Evolutionary conservation across 2,113 vertebrate genomes (phyloP).

Genomic region (Callipepla californica): DNA sequence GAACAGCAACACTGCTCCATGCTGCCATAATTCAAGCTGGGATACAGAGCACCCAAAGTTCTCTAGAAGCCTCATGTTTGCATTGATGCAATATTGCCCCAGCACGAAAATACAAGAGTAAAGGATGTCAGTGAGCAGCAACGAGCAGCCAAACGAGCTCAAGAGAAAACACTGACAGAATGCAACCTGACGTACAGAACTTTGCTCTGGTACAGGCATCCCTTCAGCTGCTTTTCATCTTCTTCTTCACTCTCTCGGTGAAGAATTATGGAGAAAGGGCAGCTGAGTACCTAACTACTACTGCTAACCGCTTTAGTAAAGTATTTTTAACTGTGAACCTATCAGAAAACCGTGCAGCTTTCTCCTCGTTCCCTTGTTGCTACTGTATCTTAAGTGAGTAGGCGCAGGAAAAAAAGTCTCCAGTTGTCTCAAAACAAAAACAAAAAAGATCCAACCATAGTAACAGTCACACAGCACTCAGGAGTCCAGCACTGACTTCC

Average conservation of each 20-base stretch:
- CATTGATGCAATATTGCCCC: background rate
- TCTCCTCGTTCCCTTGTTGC: background rate
- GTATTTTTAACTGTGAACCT: background rate
- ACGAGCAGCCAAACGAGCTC: background rate
- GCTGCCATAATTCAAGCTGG: background rate
- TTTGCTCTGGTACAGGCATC: background rate
- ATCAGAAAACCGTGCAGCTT: background rate
- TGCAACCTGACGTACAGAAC: background rate
- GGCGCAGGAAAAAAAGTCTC: background rate
- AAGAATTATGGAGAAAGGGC: rapidly evolving
- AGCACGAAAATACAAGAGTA: background rate
- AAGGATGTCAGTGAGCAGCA: background rate
- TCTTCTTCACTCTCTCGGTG: background rate
- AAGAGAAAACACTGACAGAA: background rate
- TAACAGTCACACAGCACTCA: background rate
- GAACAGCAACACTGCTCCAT: background rate
- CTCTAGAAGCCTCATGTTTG: background rate
- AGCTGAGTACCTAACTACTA: background rate
- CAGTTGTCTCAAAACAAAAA: background rate
- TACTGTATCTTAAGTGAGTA: background rate
- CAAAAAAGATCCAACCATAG: background rate
- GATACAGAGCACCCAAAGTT: background rate
- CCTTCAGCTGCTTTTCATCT: background rate
- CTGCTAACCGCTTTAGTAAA: background rate
- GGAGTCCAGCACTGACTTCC: rapidly evolving